Evolutionary conservation across 2,888 invertebrate genomes (phyloP).

Genomic region (Euproctis similis): DNA sequence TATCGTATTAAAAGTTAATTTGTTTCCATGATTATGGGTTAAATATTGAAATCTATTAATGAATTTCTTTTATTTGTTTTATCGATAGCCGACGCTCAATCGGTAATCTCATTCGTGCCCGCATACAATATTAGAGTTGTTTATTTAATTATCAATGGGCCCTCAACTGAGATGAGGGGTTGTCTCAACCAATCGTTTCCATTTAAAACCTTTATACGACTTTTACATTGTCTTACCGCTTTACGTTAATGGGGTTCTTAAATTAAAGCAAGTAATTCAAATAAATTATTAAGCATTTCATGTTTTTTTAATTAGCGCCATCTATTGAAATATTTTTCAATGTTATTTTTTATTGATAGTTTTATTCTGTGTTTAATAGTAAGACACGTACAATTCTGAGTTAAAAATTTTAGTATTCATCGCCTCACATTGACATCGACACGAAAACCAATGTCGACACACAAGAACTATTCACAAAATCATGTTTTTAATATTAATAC

Average conservation of each 20-base stretch:
- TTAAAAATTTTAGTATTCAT: slow-evolving; percentile 16
- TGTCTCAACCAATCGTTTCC: slow-evolving; percentile 7
- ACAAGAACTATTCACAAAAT: slow-evolving; percentile 17
- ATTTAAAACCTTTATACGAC: too few species aligned
- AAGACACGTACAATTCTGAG: slow-evolving; percentile 9
- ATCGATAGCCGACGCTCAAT: slow-evolving; percentile 20
- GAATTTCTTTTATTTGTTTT: slow-evolving; percentile 9
- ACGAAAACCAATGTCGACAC: slow-evolving; percentile 24
- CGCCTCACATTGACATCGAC: slow-evolving; percentile 10
- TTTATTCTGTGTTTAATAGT: slow-evolving; percentile 6
- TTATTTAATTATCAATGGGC: slow-evolving; percentile 44
- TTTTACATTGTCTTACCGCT: too few species aligned
- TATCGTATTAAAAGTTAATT: too few species aligned
- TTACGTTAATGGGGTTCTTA: too few species aligned
- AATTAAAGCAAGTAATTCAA: too few species aligned
- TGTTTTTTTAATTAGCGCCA: too few species aligned
- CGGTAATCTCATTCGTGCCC: slow-evolving; percentile 26
- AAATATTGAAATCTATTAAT: slow-evolving; percentile 6
- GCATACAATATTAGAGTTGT: slow-evolving; percentile 32
- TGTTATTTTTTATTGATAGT: too few species aligned
- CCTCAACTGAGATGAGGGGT: slow-evolving; percentile 21
- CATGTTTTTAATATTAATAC: slow-evolving; percentile 24
- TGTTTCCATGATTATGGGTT: slow-evolving; percentile 6
- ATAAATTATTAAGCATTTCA: too few species aligned
- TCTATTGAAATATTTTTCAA: too few species aligned